Percentiles rank a stretch among this genome's conserved stretches.
Conservation (phyloP, 2,113 vertebrate genomes). For the Phrynocephalus versicolor region DNA sequence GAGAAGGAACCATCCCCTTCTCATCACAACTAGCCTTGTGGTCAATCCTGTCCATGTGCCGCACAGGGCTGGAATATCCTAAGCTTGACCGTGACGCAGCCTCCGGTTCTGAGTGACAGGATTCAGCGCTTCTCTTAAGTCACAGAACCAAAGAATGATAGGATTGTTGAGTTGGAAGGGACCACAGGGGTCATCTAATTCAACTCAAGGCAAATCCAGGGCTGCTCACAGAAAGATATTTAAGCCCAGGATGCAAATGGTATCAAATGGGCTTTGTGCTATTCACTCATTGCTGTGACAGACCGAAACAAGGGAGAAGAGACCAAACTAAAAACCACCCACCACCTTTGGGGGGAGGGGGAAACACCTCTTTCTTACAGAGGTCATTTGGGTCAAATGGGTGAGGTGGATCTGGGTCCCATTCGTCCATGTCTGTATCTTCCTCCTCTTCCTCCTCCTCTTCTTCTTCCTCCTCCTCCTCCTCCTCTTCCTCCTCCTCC, state of each 20-base stretch:
- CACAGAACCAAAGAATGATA: too few species aligned
- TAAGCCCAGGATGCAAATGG: background rate
- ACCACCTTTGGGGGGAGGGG: too few species aligned
- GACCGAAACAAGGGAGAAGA: rapidly evolving
- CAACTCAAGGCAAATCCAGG: background rate
- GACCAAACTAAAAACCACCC: background rate
- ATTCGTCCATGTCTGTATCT: conserved; percentile 92
- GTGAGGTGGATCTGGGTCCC: conserved; percentile 86
- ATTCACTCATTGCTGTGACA: background rate
- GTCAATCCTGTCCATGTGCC: too few species aligned
- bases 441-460: conserved; percentile 79
- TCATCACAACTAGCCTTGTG: background rate
- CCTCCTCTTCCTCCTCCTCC: conserved; percentile 74
- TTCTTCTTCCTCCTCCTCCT: conserved; percentile 68
- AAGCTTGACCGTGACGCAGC: background rate
- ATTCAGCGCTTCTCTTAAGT: background rate
- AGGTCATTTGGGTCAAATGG: conserved; percentile 92
- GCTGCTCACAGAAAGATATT: background rate
- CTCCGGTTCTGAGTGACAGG: too few species aligned
- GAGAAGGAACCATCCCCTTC: background rate
- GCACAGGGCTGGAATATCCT: too few species aligned
- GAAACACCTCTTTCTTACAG: conserved; percentile 82
- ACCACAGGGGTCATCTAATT: background rate
- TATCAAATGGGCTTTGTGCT: background rate
- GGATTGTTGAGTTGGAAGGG: too few species aligned